Percentiles rank a stretch among this genome's conserved stretches.
These are phyloP conservation scores for Syngnathus acus DNA, from an alignment of 2,797 vertebrate species.

Conservation along the genomic window DNA sequence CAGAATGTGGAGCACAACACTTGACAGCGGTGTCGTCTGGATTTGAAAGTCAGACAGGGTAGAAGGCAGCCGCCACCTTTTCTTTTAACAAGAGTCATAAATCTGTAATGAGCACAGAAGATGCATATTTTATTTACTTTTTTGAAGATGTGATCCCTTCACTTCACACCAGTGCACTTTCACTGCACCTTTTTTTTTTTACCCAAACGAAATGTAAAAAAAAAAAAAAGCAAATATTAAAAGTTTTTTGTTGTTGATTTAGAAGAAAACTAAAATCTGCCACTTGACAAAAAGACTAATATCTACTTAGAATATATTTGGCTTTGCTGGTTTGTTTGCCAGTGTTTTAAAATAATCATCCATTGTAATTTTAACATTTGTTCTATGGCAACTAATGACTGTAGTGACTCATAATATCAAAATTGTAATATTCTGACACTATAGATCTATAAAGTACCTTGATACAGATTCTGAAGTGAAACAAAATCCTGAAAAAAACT, in stretches of 20 bases:
- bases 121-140: constrained; percentile 71
- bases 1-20: constrained; percentile 70
- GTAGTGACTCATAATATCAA: background rate
- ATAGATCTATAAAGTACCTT: background rate
- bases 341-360: too few species aligned
- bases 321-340: background rate
- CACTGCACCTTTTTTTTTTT: constrained; percentile 33
- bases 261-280: background rate
- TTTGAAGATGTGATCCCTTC: constrained; percentile 65
- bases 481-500: background rate
- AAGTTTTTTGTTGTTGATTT: constrained; percentile 10
- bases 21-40: constrained; percentile 65
- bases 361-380: background rate
- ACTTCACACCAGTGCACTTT: constrained; percentile 59
- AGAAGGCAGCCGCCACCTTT: constrained; percentile 66
- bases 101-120: constrained; percentile 73
- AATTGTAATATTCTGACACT: background rate
- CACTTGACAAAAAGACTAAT: background rate
- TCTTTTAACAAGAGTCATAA: constrained; percentile 74
- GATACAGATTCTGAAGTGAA: background rate
- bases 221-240: constrained; percentile 57
- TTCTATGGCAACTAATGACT: background rate
- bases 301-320: background rate
- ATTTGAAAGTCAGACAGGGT: constrained; percentile 64
- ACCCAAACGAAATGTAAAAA: constrained; percentile 62